These are phyloP conservation scores for Myotis findleyi DNA, from an alignment of 2,797 vertebrate genomes.

Conservation along the genomic window DNA sequence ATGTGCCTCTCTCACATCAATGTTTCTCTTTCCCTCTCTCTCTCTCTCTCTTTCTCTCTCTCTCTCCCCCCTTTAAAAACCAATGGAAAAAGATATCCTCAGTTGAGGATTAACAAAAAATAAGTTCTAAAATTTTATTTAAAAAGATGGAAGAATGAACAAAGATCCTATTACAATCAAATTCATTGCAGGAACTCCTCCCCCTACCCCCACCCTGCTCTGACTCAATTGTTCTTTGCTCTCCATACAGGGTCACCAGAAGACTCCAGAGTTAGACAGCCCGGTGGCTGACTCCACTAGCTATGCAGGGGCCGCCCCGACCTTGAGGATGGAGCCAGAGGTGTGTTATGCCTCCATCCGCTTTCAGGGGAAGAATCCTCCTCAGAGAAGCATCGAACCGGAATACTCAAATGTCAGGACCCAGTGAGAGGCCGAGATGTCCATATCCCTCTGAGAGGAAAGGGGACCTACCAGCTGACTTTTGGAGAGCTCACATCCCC, in stretches of 20 bases:
- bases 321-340: neutral
- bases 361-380: neutral
- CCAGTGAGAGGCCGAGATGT: fast-evolving
- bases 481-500: neutral
- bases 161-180: neutral
- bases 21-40: neutral
- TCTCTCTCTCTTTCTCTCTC: neutral
- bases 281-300: fast-evolving
- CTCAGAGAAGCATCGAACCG: fast-evolving
- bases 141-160: neutral
- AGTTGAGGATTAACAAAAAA: neutral
- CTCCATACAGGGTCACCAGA: neutral
- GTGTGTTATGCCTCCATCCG: neutral
- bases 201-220: fast-evolving
- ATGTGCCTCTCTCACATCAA: too few relatives aligned
- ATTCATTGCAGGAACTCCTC: neutral
- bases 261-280: too few relatives aligned
- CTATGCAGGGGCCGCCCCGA: fast-evolving
- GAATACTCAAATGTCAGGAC: neutral
- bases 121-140: too few relatives aligned
- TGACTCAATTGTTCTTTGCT: neutral
- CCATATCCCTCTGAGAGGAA: neutral
- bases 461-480: neutral
- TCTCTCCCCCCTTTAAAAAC: too few relatives aligned
- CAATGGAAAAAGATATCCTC: neutral